Percentiles rank a stretch among this genome's conserved stretches.
phyloP scores from a whole-genome alignment of 2,113 vertebrate species.

The Salvator merianae region DNA sequence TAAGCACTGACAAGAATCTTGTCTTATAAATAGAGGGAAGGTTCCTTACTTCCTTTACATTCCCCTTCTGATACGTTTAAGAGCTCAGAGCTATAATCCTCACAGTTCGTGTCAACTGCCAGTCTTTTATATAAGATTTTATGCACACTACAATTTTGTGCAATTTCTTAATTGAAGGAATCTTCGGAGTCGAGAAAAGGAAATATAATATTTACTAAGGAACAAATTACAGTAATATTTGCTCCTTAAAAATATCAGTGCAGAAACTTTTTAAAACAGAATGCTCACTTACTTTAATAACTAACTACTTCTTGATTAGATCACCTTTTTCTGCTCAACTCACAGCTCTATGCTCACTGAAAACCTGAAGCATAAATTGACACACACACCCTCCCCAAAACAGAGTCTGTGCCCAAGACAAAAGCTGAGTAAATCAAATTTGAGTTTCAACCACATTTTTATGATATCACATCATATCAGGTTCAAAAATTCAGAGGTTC shows the following conservation, averaged over 20 bases:
- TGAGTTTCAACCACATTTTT: too few relatives aligned
- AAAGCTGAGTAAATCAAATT: too few relatives aligned
- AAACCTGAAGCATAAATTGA: too few relatives aligned
- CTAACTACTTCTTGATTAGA: not conserved
- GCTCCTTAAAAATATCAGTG: too few relatives aligned
- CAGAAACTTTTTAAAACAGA: not conserved
- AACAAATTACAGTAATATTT: not conserved
- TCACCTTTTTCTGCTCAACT: too few relatives aligned
- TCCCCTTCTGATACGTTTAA: conserved; percentile 68
- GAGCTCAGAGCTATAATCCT: conserved; percentile 71
- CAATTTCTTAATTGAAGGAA: not conserved
- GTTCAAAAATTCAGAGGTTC: too few relatives aligned
- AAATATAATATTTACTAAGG: not conserved
- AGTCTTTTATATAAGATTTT: conserved; percentile 60
- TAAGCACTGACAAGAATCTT: conserved; percentile 65
- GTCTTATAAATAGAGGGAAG: conserved; percentile 68
- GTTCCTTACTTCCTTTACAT: conserved; percentile 59
- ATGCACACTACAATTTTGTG: conserved; percentile 30
- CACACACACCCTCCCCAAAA: too few relatives aligned
- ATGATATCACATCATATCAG: too few relatives aligned
- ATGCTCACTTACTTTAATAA: not conserved
- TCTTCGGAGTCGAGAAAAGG: not conserved
- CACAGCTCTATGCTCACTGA: too few relatives aligned
- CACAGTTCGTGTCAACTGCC: conserved; percentile 52
- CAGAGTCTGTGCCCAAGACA: too few relatives aligned